These are phyloP conservation scores for Brachionus rubens DNA, from an alignment of 1,140 invertebrate species.

Conservation along the genomic window DNA sequence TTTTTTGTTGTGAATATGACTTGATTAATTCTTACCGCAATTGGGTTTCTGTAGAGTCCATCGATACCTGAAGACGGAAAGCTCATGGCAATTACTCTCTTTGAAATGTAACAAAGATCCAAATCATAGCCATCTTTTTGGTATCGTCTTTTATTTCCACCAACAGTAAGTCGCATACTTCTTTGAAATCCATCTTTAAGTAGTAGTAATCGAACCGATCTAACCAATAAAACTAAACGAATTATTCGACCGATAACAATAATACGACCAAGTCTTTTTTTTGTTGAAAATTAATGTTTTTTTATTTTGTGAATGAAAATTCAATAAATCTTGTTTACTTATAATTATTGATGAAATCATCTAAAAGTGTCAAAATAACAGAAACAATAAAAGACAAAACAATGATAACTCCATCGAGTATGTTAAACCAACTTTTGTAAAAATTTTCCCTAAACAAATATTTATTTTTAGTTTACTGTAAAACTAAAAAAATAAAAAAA, in stretches of 20 bases:
- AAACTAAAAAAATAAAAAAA: background rate
- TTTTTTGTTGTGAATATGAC: too few species aligned
- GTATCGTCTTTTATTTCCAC: constrained; percentile 65
- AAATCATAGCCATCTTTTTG: constrained; percentile 66
- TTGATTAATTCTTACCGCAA: too few species aligned
- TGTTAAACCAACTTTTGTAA: constrained; percentile 25
- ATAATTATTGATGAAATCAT: constrained; percentile 34
- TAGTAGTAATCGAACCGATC: constrained; percentile 59
- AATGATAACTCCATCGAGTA: constrained; percentile 44
- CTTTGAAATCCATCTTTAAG: constrained; percentile 60
- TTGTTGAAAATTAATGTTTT: background rate
- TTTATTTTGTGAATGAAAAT: too few species aligned
- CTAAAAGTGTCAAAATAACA: constrained; percentile 43
- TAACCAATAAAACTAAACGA: constrained; percentile 60
- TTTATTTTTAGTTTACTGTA: background rate
- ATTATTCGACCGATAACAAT: constrained; percentile 61
- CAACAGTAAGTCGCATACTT: constrained; percentile 63
- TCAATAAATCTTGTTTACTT: background rate
- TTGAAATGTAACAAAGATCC: constrained; percentile 65
- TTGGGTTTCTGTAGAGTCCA: constrained; percentile 66
- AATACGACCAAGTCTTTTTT: constrained; percentile 50
- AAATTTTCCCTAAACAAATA: constrained; percentile 32
- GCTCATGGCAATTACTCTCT: constrained; percentile 67
- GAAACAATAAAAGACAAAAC: constrained; percentile 17
- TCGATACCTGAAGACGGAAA: constrained; percentile 65